Conservation (phyloP, 2,113 vertebrate genomes). For the Herpetotheres cachinnans region DNA sequence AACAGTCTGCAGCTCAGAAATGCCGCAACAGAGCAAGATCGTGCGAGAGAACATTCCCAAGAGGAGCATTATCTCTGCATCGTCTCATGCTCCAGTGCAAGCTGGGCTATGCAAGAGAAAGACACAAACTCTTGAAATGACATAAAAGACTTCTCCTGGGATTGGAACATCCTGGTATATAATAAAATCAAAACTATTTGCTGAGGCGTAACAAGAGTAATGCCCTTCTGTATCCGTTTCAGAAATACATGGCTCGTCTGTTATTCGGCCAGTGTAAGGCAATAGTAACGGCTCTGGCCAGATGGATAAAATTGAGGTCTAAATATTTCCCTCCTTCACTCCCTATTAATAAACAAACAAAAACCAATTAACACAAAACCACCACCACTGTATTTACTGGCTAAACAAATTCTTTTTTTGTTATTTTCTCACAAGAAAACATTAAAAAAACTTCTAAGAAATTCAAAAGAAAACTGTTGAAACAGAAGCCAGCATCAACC, state of each 20-base stretch:
- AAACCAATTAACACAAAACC: not conserved
- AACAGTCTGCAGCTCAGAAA: not conserved
- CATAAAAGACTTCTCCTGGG: not conserved
- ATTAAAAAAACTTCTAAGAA: not conserved
- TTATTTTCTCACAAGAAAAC: not conserved
- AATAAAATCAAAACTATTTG: not conserved
- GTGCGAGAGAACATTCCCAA: not conserved
- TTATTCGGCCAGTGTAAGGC: not conserved
- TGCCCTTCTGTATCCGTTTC: not conserved
- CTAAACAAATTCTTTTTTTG: not conserved
- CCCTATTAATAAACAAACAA: not conserved
- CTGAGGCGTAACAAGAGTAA: not conserved
- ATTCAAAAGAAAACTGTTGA: not conserved
- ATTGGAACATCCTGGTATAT: not conserved
- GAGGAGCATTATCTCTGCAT: not conserved
- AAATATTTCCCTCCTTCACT: not conserved
- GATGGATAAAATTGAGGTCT: not conserved
- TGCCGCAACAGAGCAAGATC: not conserved
- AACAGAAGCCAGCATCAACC: not conserved
- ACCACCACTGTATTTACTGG: not conserved
- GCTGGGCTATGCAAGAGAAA: not conserved
- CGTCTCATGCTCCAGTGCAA: not conserved
- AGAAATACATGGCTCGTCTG: not conserved
- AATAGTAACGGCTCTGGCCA: not conserved
- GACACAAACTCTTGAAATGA: not conserved